A percentile compares a stretch with the other conserved stretches of the same genome.
Conservation (phyloP, 2,888 invertebrate species). For the Tetropium fuscum region DNA sequence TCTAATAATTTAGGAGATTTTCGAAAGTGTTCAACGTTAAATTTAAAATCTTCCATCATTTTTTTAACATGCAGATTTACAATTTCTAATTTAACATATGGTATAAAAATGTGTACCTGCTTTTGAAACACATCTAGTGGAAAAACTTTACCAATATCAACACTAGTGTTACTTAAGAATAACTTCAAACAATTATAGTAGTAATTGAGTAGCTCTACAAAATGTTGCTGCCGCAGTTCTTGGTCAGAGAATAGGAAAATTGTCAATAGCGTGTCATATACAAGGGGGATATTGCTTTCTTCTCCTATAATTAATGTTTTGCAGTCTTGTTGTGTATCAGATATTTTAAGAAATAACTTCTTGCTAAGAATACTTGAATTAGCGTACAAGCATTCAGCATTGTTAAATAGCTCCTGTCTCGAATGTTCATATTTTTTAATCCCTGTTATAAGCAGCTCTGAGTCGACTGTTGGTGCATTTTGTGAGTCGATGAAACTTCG, state of each 20-base stretch:
- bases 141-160: background rate
- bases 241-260: constrained; percentile 19
- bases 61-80: background rate
- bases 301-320: background rate
- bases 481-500: no score
- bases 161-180: background rate
- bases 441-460: background rate
- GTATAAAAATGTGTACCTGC: background rate
- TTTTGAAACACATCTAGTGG: constrained; percentile 4
- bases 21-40: background rate
- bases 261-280: constrained; percentile 16
- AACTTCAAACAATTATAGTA: constrained; percentile 9
- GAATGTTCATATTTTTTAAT: background rate
- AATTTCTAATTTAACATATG: constrained; percentile 1
- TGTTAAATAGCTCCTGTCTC: background rate
- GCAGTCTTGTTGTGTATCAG: background rate
- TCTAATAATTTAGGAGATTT: background rate
- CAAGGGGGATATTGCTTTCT: background rate
- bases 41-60: background rate
- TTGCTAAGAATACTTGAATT: background rate
- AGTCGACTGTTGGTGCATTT: background rate
- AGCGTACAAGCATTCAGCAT: background rate
- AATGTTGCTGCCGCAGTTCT: constrained; percentile 13
- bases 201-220: constrained; percentile 8
- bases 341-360: background rate